Conservation (phyloP, 2,797 vertebrate species). For the Neopelma chrysocephalum region DNA sequence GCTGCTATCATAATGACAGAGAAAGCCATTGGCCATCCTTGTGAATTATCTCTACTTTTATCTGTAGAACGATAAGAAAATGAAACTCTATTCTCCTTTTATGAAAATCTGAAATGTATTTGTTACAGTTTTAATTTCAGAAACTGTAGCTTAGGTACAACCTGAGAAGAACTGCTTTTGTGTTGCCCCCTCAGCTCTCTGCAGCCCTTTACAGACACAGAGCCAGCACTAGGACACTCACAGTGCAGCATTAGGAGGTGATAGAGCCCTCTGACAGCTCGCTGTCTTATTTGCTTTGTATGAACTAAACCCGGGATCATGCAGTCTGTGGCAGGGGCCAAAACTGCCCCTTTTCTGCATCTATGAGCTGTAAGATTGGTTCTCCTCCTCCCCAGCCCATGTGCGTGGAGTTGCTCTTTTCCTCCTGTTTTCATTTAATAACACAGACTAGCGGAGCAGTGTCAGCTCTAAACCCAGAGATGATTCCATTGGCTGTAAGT, state of each 20-base stretch:
- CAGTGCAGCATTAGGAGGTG: rapidly evolving
- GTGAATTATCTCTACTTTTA: neutral
- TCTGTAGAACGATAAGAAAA: neutral
- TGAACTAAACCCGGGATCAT: neutral
- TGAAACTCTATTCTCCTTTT: neutral
- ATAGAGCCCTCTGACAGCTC: neutral
- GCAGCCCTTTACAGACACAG: rapidly evolving
- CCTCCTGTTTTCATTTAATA: neutral
- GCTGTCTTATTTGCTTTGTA: neutral
- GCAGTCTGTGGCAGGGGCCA: neutral
- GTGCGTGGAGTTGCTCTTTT: neutral
- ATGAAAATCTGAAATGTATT: neutral
- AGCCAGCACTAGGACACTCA: rapidly evolving
- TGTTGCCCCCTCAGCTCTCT: neutral
- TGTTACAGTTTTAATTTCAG: neutral
- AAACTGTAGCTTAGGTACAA: neutral
- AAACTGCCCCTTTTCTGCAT: neutral
- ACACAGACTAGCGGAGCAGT: neutral
- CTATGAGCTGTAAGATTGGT: neutral
- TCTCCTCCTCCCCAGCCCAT: neutral
- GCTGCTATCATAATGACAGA: neutral
- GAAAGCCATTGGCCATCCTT: neutral
- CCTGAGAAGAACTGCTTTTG: neutral
- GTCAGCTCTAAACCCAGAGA: neutral
- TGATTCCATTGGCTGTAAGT: neutral